These are phyloP conservation scores for Aurelia sp. DNA, from an alignment of 30 jellyfish, hydroid and myxozoan species.

Conservation along the genomic window DNA sequence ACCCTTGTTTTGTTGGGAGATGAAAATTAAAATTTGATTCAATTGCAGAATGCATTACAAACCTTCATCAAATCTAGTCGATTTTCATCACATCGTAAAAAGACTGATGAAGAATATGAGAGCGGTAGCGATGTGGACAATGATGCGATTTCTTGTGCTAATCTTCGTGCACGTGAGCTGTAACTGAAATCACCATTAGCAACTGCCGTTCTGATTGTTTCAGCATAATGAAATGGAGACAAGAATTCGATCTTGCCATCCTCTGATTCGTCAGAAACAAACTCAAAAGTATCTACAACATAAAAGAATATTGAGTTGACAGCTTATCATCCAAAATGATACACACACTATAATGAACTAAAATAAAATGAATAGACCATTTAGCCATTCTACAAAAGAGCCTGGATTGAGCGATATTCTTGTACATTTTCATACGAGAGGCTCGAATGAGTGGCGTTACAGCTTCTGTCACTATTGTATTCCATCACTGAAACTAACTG, in stretches of 20 bases:
- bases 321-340: too few relatives aligned
- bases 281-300: slow-evolving; percentile 85
- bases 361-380: too few relatives aligned
- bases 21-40: too few relatives aligned
- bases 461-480: too few relatives aligned
- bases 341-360: too few relatives aligned
- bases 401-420: too few relatives aligned
- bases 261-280: slow-evolving; percentile 80
- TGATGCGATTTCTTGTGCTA: slow-evolving; percentile 98
- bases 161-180: slow-evolving; percentile 87
- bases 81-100: slow-evolving; percentile 92
- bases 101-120: slow-evolving; percentile 90
- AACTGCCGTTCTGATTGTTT: slow-evolving; percentile 67
- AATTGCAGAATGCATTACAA: too few relatives aligned
- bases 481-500: too few relatives aligned
- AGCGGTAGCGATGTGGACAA: slow-evolving; percentile 94
- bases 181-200: slow-evolving; percentile 69
- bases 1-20: too few relatives aligned
- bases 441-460: too few relatives aligned
- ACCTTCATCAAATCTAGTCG: slow-evolving; percentile 99
- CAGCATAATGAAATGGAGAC: slow-evolving; percentile 89
- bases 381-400: too few relatives aligned
- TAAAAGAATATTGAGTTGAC: background rate
- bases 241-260: slow-evolving; percentile 89
- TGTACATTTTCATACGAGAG: too few relatives aligned